These are phyloP conservation scores for Idaea biselata DNA, from an alignment of 2,888 invertebrate genomes.

Conservation along the genomic window DNA sequence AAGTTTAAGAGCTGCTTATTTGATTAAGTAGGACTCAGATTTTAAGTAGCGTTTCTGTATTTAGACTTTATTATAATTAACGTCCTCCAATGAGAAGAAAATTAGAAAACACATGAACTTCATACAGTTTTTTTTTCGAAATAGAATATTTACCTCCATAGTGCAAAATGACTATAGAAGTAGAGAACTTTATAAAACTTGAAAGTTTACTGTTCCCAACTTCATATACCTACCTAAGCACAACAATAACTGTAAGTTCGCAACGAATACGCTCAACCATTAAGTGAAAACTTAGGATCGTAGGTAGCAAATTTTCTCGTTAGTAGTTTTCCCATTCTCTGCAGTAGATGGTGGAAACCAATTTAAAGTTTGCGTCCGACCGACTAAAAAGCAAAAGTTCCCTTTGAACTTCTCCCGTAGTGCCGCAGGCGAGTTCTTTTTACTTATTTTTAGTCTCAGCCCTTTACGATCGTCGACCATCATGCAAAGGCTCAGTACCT, in stretches of 20 bases:
- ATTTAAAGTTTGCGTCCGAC: conserved; percentile 74
- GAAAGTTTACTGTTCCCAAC: conserved; percentile 8
- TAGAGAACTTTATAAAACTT: not conserved
- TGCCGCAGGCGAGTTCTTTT: conserved; percentile 58
- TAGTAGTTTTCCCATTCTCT: conserved; percentile 63
- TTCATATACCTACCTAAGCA: conserved; percentile 4
- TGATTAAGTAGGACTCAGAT: too few species aligned
- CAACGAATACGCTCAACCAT: conserved; percentile 30
- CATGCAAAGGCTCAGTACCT: conserved; percentile 50
- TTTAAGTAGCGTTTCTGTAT: too few species aligned
- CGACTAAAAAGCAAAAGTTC: conserved; percentile 75
- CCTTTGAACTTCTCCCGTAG: conserved; percentile 59
- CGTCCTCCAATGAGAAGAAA: too few species aligned
- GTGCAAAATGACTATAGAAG: too few species aligned
- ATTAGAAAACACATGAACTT: too few species aligned
- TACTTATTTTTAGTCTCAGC: conserved; percentile 62
- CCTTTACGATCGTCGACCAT: conserved; percentile 61
- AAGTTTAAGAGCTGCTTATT: too few species aligned
- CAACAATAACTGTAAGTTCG: conserved; percentile 8
- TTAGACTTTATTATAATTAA: too few species aligned
- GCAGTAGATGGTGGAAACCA: conserved; percentile 60
- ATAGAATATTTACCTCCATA: too few species aligned
- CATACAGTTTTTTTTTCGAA: too few species aligned
- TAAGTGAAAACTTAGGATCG: conserved; percentile 39
- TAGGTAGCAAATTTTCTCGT: conserved; percentile 48